Evolutionary conservation across 2,113 vertebrate species (phyloP).

Genomic region (Campylomormyrus numenius): DNA sequence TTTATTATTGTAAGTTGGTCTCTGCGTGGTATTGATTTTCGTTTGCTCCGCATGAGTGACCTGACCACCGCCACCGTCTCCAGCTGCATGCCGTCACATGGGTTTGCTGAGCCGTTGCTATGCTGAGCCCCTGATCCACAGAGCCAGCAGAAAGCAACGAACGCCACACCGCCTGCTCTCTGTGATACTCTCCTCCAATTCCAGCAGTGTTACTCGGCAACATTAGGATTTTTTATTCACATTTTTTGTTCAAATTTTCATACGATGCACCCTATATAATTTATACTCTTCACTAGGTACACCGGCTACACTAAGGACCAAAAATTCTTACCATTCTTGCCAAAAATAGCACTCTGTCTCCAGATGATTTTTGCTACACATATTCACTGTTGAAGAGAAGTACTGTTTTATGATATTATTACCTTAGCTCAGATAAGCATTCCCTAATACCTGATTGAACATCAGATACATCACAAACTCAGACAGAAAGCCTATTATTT

Average conservation of each 20-base stretch:
- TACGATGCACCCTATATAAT: not conserved
- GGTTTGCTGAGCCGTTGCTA: not conserved
- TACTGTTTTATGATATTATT: not conserved
- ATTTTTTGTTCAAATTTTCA: not conserved
- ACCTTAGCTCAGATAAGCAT: not conserved
- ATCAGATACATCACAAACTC: not conserved
- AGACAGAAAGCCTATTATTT: not conserved
- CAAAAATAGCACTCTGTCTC: not conserved
- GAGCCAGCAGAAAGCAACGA: not conserved
- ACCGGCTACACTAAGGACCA: not conserved
- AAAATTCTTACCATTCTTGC: not conserved
- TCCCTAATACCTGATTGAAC: not conserved
- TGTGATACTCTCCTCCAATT: not conserved
- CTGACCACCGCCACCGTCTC: not conserved
- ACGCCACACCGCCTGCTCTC: not conserved
- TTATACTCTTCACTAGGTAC: not conserved
- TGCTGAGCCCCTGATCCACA: not conserved
- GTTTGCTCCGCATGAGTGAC: not conserved
- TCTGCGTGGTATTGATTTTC: not conserved
- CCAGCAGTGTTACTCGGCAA: not conserved
- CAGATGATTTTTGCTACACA: not conserved
- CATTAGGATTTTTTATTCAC: not conserved
- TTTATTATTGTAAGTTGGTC: not conserved
- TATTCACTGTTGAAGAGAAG: not conserved
- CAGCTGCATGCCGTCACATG: not conserved